phyloP scores from a whole-genome alignment of 2,888 invertebrate genomes.

The Drosophila subsilvestris region DNA sequence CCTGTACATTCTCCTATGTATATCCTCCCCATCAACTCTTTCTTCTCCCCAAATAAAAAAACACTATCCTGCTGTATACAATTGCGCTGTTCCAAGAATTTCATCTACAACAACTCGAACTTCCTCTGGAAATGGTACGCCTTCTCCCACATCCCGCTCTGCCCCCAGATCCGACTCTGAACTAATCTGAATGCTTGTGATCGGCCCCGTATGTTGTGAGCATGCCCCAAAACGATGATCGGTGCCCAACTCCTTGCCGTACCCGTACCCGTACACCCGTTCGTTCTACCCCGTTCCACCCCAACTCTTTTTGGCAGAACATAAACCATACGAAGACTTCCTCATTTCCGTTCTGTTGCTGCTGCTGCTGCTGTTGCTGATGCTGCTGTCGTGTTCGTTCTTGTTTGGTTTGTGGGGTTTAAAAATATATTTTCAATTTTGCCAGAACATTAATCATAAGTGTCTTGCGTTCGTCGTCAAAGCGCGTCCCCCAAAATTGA shows the following conservation, averaged over 20 bases:
- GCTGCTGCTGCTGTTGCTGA: neutral
- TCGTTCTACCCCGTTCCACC: slow-evolving; percentile 40
- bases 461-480: slow-evolving; percentile 40
- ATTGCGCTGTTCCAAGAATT: slow-evolving; percentile 31
- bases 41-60: neutral
- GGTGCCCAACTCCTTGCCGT: slow-evolving; percentile 13
- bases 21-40: neutral
- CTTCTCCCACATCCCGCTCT: neutral
- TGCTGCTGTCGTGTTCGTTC: slow-evolving; percentile 8
- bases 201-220: slow-evolving; percentile 58
- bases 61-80: neutral
- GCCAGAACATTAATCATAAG: slow-evolving; percentile 77
- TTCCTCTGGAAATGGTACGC: slow-evolving; percentile 50
- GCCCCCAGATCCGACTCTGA: neutral
- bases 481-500: slow-evolving; percentile 51
- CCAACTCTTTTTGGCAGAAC: slow-evolving; percentile 75
- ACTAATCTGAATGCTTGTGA: slow-evolving; percentile 64
- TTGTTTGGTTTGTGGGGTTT: slow-evolving; percentile 30
- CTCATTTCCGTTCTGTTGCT: slow-evolving; percentile 66
- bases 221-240: slow-evolving; percentile 51
- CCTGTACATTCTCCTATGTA: neutral
- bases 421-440: slow-evolving; percentile 69
- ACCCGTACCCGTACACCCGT: slow-evolving; percentile 18
- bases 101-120: slow-evolving; percentile 33
- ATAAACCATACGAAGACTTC: slow-evolving; percentile 72